Evolutionary conservation across 1,140 invertebrate genomes (phyloP).

Genomic region (Macrotrachela quadricornifera): DNA sequence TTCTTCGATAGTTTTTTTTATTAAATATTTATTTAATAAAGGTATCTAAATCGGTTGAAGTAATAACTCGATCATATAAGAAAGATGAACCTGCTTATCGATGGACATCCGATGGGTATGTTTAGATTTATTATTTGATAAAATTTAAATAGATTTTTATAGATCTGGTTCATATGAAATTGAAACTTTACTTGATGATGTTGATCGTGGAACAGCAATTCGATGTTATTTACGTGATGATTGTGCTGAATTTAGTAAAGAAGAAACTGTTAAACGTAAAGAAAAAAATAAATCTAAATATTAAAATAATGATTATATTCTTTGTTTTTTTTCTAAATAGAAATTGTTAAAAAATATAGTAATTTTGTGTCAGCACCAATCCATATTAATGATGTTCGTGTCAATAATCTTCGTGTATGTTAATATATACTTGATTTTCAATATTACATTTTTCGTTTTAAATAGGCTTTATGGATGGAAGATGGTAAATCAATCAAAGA

Average conservation of each 20-base stretch:
- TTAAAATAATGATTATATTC: neutral
- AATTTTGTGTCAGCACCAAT: constrained; percentile 86
- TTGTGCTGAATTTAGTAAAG: constrained; percentile 61
- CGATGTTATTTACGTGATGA: constrained; percentile 66
- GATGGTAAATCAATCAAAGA: constrained; percentile 63
- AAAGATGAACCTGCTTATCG: constrained; percentile 43
- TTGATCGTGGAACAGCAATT: constrained; percentile 73
- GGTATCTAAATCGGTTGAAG: too few species aligned
- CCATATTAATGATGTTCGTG: constrained; percentile 60
- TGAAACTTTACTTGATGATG: constrained; percentile 48
- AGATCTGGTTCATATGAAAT: constrained; percentile 71
- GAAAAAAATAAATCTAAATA: constrained; percentile 9
- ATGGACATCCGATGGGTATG: constrained; percentile 70
- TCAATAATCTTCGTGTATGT: constrained; percentile 54
- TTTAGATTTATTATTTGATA: neutral
- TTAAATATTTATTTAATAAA: too few species aligned
- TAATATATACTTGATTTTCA: constrained; percentile 2
- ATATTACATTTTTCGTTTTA: constrained; percentile 16
- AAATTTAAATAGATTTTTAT: constrained; percentile 12
- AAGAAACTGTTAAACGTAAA: constrained; percentile 53
- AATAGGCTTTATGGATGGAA: constrained; percentile 68
- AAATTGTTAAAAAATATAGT: constrained; percentile 80
- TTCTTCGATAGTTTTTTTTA: too few species aligned
- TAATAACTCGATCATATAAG: constrained; percentile 10
- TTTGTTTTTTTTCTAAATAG: constrained; percentile 30